Evolutionary conservation across 1,140 invertebrate genomes (phyloP), one percentile per base, ranked within the genome.

Genomic region (Arctopsyche grandis): DNA sequence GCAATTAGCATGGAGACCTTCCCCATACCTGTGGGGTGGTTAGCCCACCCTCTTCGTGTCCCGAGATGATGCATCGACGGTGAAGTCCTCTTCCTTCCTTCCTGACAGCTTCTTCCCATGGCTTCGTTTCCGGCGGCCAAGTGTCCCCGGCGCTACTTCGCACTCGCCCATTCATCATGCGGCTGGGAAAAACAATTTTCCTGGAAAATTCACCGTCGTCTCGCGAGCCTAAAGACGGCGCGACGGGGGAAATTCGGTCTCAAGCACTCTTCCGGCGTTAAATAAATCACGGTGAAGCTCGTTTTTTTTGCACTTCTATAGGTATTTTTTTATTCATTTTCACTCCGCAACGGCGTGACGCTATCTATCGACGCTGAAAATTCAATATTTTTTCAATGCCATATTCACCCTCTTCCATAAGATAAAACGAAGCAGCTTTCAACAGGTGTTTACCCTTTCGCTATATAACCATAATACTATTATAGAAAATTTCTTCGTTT

Each of bases 31-130:
- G 29, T 38, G 29, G 29, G 29, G 29, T 38, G 29, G 29, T 38
- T 38, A 9, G 3, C 56, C 56, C 56, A 60, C 56, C 48, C 48
- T 14, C 12, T 1, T 14, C 48, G 12, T 52, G 3, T 14, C 48
- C 16, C 9, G 63, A 66, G 69, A 71, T 71, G 69, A 71, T 71
- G 69, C 46, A 71, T 71, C 69, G 69, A 71, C 44, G 69, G 69
- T 38, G 24, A 71, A 38, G 44, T 48, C 43, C 44, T 71, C 69
- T 71, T 71, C 69, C 38, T 66, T 66, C 63, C 63, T 66, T 19
- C 22, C 63, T 52, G 22, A 26, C 24, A 22, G 63, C 63, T 66
- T 24, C 63, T 26, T 24, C 63, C 63, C 10, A 22, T 66, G 24
- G 63, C 19, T 66, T 24, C 63, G 63, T 66, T 66, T 66, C 69